These are phyloP conservation scores for Eulemur coronatus DNA, from an alignment of 2,797 vertebrate genomes.

Conservation along the genomic window DNA sequence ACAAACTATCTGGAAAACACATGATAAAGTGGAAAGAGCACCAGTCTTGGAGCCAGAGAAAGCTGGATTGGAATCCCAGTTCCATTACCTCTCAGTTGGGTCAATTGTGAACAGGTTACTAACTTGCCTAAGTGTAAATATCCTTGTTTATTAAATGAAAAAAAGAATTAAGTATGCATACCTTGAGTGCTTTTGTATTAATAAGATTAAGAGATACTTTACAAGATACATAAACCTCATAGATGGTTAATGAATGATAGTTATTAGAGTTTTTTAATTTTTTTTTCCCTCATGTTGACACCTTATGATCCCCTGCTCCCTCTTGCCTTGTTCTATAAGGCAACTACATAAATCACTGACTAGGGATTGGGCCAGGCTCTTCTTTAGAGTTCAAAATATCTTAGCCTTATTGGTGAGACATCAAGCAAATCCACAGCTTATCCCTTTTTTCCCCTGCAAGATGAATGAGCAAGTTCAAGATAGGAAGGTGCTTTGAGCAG, in stretches of 20 bases:
- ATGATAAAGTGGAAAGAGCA: background rate
- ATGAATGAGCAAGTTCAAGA: background rate
- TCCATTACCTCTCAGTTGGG: background rate
- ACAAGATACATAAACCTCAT: background rate
- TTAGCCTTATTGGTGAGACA: background rate
- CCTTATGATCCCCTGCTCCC: background rate
- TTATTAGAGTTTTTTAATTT: background rate
- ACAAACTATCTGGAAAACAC: background rate
- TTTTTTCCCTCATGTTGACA: background rate
- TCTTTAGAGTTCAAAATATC: background rate
- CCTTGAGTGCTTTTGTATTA: background rate
- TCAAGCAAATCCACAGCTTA: background rate
- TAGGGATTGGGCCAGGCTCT: background rate
- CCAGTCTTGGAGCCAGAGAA: background rate
- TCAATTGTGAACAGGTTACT: background rate
- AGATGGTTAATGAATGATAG: background rate
- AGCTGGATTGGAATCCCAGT: background rate
- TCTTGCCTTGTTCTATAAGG: background rate
- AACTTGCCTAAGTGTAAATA: background rate
- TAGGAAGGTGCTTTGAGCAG: background rate
- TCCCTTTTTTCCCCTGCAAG: background rate
- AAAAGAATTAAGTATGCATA: background rate
- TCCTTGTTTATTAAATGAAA: background rate
- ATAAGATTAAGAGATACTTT: background rate
- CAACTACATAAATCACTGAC: background rate